These are phyloP conservation scores for Drosophila nigromelanica DNA, from an alignment of 1,140 invertebrate species.

Conservation along the genomic window DNA sequence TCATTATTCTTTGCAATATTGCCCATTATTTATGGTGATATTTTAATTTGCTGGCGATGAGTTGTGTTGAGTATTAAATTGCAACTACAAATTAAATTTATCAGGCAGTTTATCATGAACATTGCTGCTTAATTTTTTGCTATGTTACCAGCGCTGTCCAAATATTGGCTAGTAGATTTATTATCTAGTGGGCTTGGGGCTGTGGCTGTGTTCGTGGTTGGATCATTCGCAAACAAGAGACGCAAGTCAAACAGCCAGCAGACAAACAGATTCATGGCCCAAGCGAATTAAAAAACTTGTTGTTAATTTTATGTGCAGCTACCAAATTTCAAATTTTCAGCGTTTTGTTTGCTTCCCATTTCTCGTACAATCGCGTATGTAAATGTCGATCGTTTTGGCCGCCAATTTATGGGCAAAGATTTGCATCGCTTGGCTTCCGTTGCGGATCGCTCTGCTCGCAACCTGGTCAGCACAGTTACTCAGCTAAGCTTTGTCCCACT, in stretches of 20 bases:
- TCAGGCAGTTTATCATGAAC: slow-evolving; percentile 35
- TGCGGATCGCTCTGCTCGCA: slow-evolving; percentile 15
- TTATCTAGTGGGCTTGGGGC: background rate
- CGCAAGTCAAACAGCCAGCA: slow-evolving; percentile 4
- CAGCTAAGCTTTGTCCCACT: slow-evolving; percentile 19
- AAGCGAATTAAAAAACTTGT: slow-evolving; percentile 41
- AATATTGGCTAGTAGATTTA: slow-evolving; percentile 25
- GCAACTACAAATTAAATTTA: slow-evolving; percentile 48
- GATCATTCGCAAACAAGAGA: slow-evolving; percentile 27
- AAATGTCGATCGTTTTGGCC: slow-evolving; percentile 57
- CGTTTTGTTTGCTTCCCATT: slow-evolving; percentile 28
- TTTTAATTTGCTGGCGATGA: slow-evolving; percentile 13
- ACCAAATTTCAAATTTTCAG: slow-evolving; percentile 24
- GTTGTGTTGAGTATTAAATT: slow-evolving; percentile 19
- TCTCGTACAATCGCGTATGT: slow-evolving; percentile 46
- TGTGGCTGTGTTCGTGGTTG: background rate
- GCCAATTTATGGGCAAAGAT: slow-evolving; percentile 36
- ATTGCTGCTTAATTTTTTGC: slow-evolving; percentile 15
- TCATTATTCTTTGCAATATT: slow-evolving; percentile 1
- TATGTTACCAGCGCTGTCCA: slow-evolving; percentile 14
- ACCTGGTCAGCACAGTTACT: slow-evolving; percentile 2
- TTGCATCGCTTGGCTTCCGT: slow-evolving; percentile 67
- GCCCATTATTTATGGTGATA: slow-evolving; percentile 29
- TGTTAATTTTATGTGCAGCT: slow-evolving; percentile 36
- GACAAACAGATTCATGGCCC: slow-evolving; percentile 42